Conservation (phyloP, 37 sponge, comb jelly and placozoan species). For the Theonella swinhoei region DNA sequence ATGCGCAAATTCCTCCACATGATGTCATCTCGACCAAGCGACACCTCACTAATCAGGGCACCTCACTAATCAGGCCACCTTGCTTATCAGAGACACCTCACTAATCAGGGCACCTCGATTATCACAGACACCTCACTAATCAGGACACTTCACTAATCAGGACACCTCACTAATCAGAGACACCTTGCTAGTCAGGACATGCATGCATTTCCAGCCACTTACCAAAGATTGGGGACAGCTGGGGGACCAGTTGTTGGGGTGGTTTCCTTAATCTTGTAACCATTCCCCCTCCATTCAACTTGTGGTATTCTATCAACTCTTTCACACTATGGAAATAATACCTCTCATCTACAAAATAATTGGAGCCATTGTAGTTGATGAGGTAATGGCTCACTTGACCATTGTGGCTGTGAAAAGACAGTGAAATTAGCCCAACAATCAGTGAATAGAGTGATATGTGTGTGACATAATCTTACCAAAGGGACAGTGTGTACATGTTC, state of each 20-base stretch:
- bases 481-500: constrained; percentile 91
- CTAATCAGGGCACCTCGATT: too few species aligned
- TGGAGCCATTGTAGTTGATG: constrained; percentile 80
- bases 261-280: constrained; percentile 82
- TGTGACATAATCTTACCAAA: constrained; percentile 75
- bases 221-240: constrained; percentile 77
- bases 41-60: too few species aligned
- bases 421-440: too few species aligned
- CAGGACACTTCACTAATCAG: too few species aligned
- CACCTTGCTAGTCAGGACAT: too few species aligned
- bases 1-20: too few species aligned
- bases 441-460: too few species aligned
- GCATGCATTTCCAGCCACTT: not conserved
- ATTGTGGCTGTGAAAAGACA: constrained; percentile 77
- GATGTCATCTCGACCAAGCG: too few species aligned
- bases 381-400: constrained; percentile 92
- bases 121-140: too few species aligned
- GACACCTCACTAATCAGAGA: too few species aligned
- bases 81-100: too few species aligned
- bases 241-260: constrained; percentile 74
- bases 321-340: constrained; percentile 81
- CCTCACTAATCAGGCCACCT: too few species aligned
- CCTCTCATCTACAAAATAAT: constrained; percentile 92
- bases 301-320: constrained; percentile 92
- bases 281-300: constrained; percentile 90